These are phyloP conservation scores for Ametastegia equiseti DNA, from an alignment of 2,888 invertebrate genomes.

Conservation along the genomic window DNA sequence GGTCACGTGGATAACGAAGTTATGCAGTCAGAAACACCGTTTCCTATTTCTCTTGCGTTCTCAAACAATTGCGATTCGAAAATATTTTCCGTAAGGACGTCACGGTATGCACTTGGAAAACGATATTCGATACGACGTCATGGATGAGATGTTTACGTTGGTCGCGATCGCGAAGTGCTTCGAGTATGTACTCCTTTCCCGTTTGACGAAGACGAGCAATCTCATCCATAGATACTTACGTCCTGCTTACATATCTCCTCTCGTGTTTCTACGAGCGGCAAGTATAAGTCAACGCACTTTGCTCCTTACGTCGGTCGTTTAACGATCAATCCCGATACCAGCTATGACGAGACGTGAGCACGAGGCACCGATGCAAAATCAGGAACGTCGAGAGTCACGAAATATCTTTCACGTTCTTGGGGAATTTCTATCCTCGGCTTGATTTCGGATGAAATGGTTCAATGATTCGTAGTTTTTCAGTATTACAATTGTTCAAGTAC, in stretches of 20 bases:
- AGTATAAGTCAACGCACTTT: background rate
- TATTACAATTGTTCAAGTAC: no score
- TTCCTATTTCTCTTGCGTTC: background rate
- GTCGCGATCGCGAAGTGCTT: background rate
- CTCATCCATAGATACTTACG: slow-evolving; percentile 17
- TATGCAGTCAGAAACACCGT: background rate
- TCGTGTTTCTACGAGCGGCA: background rate
- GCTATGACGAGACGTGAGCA: no score
- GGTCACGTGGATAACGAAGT: background rate
- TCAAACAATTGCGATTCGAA: background rate
- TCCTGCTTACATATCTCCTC: background rate
- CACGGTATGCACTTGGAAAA: background rate
- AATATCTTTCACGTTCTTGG: no score
- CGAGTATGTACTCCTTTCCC: background rate
- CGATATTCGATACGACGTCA: slow-evolving; percentile 1
- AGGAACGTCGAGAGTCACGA: no score
- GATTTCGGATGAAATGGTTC: no score
- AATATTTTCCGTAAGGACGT: background rate
- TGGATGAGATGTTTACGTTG: background rate
- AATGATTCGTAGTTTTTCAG: no score
- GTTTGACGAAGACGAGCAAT: background rate
- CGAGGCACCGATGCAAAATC: no score
- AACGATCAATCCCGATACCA: no score
- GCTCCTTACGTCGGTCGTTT: no score
- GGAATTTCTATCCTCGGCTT: no score